Conservation (phyloP, 2,797 vertebrate species). For the Fringilla coelebs region DNA sequence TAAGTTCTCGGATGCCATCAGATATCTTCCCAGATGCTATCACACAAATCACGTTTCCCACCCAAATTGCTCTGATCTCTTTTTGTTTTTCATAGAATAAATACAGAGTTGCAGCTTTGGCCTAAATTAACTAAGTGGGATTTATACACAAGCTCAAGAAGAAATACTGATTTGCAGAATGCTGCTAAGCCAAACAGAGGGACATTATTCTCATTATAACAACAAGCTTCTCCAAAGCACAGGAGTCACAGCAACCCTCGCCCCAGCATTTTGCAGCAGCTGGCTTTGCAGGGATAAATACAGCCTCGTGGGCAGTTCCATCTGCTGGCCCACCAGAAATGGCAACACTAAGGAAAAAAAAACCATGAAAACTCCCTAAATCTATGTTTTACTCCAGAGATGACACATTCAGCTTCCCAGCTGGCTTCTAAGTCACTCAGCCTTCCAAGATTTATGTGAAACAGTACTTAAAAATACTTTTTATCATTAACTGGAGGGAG, state of each 20-base stretch:
- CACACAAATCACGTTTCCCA: not conserved
- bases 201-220: not conserved
- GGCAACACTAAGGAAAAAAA: not conserved
- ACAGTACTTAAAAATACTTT: conserved; percentile 8
- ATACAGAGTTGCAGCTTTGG: not conserved
- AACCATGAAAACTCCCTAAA: not conserved
- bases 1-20: not conserved
- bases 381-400: conserved; percentile 23
- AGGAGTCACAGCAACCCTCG: not conserved
- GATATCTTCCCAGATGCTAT: not conserved
- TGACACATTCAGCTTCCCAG: conserved; percentile 47
- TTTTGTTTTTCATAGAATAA: not conserved
- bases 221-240: not conserved
- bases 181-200: not conserved
- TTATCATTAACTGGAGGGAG: not conserved
- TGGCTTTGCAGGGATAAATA: conserved; percentile 39
- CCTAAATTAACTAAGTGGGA: not conserved
- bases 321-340: conserved; percentile 56
- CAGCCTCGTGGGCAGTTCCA: conserved; percentile 54
- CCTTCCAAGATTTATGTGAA: not conserved
- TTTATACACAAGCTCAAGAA: not conserved
- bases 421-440: conserved; percentile 24
- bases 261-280: conserved; percentile 27
- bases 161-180: not conserved
- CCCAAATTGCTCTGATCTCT: not conserved